Evolutionary conservation across 2,113 vertebrate genomes (phyloP).

Genomic region (Trinectes maculatus): DNA sequence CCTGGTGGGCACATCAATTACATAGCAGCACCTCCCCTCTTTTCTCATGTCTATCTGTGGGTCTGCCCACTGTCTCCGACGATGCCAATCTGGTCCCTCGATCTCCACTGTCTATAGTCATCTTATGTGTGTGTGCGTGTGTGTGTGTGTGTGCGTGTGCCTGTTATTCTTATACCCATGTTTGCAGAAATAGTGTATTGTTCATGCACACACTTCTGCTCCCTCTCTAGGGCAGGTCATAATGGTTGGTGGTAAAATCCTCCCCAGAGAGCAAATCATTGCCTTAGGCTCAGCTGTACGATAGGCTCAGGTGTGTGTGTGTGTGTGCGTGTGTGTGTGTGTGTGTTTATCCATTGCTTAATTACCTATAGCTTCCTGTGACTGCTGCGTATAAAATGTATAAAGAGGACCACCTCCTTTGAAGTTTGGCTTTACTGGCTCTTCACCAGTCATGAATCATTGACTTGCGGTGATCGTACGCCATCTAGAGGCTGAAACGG

Average conservation of each 20-base stretch:
- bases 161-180: slow-evolving; percentile 29
- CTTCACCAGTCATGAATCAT: slow-evolving; percentile 64
- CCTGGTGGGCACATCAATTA: slow-evolving; percentile 85
- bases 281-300: slow-evolving; percentile 78
- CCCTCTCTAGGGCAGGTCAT: slow-evolving; percentile 71
- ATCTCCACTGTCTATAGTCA: slow-evolving; percentile 64
- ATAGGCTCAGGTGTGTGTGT: slow-evolving; percentile 75
- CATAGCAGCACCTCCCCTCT: slow-evolving; percentile 76
- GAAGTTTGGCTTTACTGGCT: slow-evolving; percentile 41
- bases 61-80: slow-evolving; percentile 74
- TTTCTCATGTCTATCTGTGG: slow-evolving; percentile 75
- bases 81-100: slow-evolving; percentile 73
- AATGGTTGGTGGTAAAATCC: slow-evolving; percentile 80
- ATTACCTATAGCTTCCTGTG: slow-evolving; percentile 23
- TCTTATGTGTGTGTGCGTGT: slow-evolving; percentile 40
- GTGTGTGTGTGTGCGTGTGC: slow-evolving; percentile 26
- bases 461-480: slow-evolving; percentile 58
- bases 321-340: slow-evolving; percentile 39
- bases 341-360: slow-evolving; percentile 31
- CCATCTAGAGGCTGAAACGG: slow-evolving; percentile 66
- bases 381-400: slow-evolving; percentile 15
- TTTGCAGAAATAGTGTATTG: slow-evolving; percentile 47
- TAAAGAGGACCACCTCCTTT: slow-evolving; percentile 19
- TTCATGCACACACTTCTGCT: slow-evolving; percentile 66
- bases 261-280: slow-evolving; percentile 76